A percentile compares a stretch with the other conserved stretches of the same genome.
These are phyloP conservation scores for Daphoenositta chrysoptera DNA, from an alignment of 2,113 vertebrate species.

Conservation along the genomic window DNA sequence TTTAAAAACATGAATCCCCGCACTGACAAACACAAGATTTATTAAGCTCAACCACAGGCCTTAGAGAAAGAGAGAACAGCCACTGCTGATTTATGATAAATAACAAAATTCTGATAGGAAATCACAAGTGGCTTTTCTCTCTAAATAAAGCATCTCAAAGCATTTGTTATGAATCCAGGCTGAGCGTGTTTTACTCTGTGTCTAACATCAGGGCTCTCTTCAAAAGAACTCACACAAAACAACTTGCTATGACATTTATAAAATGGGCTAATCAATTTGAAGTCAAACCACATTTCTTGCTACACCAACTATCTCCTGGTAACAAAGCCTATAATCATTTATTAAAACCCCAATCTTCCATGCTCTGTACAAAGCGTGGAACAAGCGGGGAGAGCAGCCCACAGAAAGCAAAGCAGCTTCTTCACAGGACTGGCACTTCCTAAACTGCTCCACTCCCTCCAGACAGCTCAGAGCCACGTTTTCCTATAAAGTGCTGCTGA, in stretches of 20 bases:
- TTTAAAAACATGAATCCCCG: constrained; percentile 67
- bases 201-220: constrained; percentile 71
- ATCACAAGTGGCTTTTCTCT: constrained; percentile 73
- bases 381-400: constrained; percentile 23
- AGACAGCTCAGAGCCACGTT: constrained; percentile 16
- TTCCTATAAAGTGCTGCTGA: not conserved
- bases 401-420: constrained; percentile 20
- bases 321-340: constrained; percentile 75
- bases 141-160: constrained; percentile 73
- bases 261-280: constrained; percentile 78
- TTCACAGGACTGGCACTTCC: constrained; percentile 33
- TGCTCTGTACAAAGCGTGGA: constrained; percentile 28
- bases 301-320: constrained; percentile 71
- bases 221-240: constrained; percentile 70
- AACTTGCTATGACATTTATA: constrained; percentile 76
- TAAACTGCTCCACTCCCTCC: constrained; percentile 11
- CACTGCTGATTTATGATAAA: constrained; percentile 71
- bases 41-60: constrained; percentile 62
- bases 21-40: constrained; percentile 58
- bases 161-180: constrained; percentile 74
- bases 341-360: constrained; percentile 73
- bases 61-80: constrained; percentile 63
- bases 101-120: constrained; percentile 74
- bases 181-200: constrained; percentile 63
- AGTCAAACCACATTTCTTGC: constrained; percentile 75